Conservation (phyloP, 1,140 invertebrate species). For the Goniozus legneri region DNA sequence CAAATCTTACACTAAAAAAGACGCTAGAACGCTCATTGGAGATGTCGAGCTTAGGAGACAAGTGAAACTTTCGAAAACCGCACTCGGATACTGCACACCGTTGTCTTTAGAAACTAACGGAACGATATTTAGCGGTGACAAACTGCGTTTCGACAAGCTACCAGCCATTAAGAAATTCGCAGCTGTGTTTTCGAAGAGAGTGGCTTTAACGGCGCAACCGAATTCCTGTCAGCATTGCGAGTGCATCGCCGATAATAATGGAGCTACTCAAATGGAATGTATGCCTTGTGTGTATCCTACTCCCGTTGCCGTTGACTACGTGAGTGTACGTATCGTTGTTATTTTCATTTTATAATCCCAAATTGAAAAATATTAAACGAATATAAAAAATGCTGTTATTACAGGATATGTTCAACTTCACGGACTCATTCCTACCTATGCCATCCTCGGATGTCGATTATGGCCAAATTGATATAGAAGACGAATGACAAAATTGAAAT, state of each 20-base stretch:
- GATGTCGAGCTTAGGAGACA: slow-evolving; percentile 67
- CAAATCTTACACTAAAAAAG: slow-evolving; percentile 74
- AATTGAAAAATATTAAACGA: neutral
- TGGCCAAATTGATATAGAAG: slow-evolving; percentile 37
- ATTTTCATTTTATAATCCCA: slow-evolving; percentile 5
- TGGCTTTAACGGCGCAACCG: slow-evolving; percentile 63
- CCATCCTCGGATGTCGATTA: slow-evolving; percentile 42
- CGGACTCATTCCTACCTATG: slow-evolving; percentile 39
- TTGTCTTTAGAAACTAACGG: slow-evolving; percentile 82
- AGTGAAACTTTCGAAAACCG: slow-evolving; percentile 70
- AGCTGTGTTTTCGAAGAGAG: slow-evolving; percentile 66
- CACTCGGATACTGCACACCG: slow-evolving; percentile 74
- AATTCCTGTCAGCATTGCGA: slow-evolving; percentile 69
- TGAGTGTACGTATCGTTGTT: slow-evolving; percentile 42
- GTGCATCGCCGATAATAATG: slow-evolving; percentile 65
- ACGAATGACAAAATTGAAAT: slow-evolving; percentile 30
- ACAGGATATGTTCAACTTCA: slow-evolving; percentile 48
- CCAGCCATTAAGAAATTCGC: slow-evolving; percentile 65
- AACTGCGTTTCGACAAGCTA: slow-evolving; percentile 57
- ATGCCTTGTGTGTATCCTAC: slow-evolving; percentile 58
- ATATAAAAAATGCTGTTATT: slow-evolving; percentile 23
- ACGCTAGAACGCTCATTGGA: slow-evolving; percentile 63
- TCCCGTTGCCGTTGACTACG: slow-evolving; percentile 53
- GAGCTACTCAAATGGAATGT: slow-evolving; percentile 64
- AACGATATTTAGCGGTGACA: slow-evolving; percentile 64